Base-by-base conservation (phyloP, 1,140 invertebrate genomes). In the Halictus rubicundus region DNA sequence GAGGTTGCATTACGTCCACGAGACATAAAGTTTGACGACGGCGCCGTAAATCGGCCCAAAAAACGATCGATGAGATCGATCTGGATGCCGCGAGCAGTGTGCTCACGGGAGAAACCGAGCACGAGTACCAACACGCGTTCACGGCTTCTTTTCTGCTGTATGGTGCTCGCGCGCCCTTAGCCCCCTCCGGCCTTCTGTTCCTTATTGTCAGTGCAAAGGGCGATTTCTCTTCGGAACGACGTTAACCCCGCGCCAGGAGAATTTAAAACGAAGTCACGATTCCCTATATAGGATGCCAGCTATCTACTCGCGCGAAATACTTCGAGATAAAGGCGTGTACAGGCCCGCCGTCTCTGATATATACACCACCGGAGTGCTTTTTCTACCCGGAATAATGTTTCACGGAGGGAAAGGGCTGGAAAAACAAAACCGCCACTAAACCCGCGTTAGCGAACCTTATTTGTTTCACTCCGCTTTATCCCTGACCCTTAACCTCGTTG, bases 211-310 rank as follows among this genome's bases (percentile, higher is more conserved):
- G 82, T 83, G 80, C 84, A 89, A 89, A 89, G 82, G 80, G 85
- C 85, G 88, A 89, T 89, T 89, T 89, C 84, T 89, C 88, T 86
- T 80, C 81, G 83, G 64, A 90, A 90, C 89, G 87, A 89, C 87
- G 86, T 90, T 89, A 89, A 81, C 59, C 64, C 74, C 79, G 89
- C 68, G 80, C 80, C 79, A 61, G 59, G 79, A 86, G 86, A 90
- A 90, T 89, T 90, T 87, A 79, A 90, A 90, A 88, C 88, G 73
- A 88, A 90, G 89, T 89, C 89, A 88, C 88, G 89, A 88, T 88
- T 86, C 80, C 74, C 78, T 75, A 78, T 87, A 85, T 81, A 88
- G 85, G 71, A 89, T 85, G 59, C 69, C 52, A 71, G 59, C 57
- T 83, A 83, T 83, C 81, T 70, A 78, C 49, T 73, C 65, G 68